phyloP scores from a whole-genome alignment of 2,113 vertebrate genomes.

The Gobius niger region DNA sequence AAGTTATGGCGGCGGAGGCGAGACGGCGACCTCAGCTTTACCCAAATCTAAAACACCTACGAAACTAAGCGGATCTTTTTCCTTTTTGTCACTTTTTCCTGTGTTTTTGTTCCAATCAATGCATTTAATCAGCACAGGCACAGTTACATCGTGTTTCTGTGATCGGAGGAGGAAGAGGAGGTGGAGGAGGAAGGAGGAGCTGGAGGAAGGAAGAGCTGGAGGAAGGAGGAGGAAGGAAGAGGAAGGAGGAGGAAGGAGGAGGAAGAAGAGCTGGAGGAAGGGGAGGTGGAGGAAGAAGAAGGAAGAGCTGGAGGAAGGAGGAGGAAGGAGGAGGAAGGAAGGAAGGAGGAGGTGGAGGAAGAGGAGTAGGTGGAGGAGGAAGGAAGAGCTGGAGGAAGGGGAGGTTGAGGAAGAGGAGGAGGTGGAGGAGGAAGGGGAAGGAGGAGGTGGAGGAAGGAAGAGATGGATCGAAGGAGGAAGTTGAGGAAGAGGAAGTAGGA shows the following conservation, averaged over 20 bases:
- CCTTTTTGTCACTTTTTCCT: too few species aligned
- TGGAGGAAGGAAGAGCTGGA: too few species aligned
- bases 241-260: not conserved
- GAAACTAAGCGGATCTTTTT: too few species aligned
- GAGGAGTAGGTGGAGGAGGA: not conserved
- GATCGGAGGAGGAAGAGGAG: not conserved
- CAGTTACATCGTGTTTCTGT: too few species aligned
- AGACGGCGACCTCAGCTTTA: too few species aligned
- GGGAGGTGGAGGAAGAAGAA: too few species aligned
- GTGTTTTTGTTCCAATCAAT: too few species aligned
- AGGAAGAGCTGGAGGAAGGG: too few species aligned
- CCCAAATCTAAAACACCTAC: too few species aligned
- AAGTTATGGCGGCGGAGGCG: too few species aligned
- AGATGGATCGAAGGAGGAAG: not conserved
- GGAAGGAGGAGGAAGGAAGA: not conserved
- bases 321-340: not conserved
- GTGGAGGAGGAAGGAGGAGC: not conserved
- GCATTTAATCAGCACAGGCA: too few species aligned
- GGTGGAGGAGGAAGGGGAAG: not conserved
- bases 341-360: not conserved
- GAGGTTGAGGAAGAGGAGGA: not conserved
- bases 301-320: not conserved
- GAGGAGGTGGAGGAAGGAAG: not conserved
- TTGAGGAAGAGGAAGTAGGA: not conserved
- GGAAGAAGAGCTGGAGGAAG: too few species aligned